Evolutionary conservation across 2,888 invertebrate genomes (phyloP).

Genomic region (Smittia aterrima): DNA sequence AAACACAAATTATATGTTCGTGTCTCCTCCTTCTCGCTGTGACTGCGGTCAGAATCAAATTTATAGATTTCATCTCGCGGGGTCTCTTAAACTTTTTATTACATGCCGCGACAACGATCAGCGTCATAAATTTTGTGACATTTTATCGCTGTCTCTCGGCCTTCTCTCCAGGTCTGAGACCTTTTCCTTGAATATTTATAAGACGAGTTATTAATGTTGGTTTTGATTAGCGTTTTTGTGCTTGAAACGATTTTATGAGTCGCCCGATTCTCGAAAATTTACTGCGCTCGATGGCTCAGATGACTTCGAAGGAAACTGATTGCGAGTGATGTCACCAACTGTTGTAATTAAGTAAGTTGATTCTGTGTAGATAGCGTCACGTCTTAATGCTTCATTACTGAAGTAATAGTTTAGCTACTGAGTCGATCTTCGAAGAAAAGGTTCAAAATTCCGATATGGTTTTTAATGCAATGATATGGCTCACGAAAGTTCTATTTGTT

Average conservation of each 20-base stretch:
- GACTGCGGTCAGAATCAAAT: not conserved
- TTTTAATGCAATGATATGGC: no score
- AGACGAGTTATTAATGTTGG: constrained; percentile 24
- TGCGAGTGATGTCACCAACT: no score
- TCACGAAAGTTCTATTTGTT: no score
- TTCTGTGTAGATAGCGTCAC: no score
- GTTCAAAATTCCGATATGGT: no score
- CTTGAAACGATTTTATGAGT: not conserved
- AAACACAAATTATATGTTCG: constrained; percentile 24
- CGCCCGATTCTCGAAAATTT: not conserved
- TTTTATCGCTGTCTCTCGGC: constrained; percentile 15
- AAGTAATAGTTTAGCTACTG: no score
- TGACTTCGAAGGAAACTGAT: no score
- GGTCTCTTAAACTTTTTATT: constrained; percentile 33
- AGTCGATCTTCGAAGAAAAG: no score
- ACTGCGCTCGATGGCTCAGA: not conserved
- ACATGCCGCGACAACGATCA: constrained; percentile 29
- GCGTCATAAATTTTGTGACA: constrained; percentile 39
- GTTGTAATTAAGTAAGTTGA: no score
- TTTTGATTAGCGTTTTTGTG: constrained; percentile 29
- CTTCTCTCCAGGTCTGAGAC: not conserved
- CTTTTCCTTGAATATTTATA: constrained; percentile 27
- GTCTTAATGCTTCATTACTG: no score
- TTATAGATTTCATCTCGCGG: constrained; percentile 28
- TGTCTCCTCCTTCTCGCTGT: no score